phyloP scores from a whole-genome alignment of 92 coral and sea anemone genomes.

The Ricordea florida region DNA sequence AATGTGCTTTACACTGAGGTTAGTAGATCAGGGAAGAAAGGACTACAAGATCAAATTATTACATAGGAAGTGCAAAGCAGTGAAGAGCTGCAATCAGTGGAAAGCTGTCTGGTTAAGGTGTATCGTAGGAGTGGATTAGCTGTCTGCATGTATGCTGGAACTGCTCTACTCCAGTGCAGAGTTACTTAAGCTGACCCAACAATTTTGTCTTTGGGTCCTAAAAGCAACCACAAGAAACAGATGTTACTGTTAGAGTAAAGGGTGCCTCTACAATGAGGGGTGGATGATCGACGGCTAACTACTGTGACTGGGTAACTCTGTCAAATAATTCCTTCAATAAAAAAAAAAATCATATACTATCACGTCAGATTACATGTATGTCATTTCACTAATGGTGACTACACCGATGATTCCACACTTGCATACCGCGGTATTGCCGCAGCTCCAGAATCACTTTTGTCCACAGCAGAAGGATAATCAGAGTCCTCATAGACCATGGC shows the following conservation, averaged over 20 bases:
- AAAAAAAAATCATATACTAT: neutral
- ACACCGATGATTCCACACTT: conserved; percentile 89
- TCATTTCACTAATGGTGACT: neutral
- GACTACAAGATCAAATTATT: no score
- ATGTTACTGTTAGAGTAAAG: no score
- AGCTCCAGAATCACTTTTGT: conserved; percentile 67
- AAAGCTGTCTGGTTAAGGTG: neutral
- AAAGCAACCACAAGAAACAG: neutral
- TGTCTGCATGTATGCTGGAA: neutral
- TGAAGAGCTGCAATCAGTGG: neutral
- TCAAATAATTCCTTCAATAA: no score
- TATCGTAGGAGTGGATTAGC: neutral
- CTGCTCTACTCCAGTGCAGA: neutral
- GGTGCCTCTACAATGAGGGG: no score
- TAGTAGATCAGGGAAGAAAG: neutral
- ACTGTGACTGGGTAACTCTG: no score
- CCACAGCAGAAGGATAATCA: conserved; percentile 62
- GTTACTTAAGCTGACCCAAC: conserved; percentile 1
- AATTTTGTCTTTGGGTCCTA: neutral
- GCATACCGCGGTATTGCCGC: conserved; percentile 74
- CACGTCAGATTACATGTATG: neutral
- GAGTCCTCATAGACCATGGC: conserved; percentile 92
- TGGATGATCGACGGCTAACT: no score
- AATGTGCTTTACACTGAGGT: neutral
- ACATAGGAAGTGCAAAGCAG: no score